phyloP scores from a whole-genome alignment of 2,888 invertebrate species.

The Andricus quercusramuli region DNA sequence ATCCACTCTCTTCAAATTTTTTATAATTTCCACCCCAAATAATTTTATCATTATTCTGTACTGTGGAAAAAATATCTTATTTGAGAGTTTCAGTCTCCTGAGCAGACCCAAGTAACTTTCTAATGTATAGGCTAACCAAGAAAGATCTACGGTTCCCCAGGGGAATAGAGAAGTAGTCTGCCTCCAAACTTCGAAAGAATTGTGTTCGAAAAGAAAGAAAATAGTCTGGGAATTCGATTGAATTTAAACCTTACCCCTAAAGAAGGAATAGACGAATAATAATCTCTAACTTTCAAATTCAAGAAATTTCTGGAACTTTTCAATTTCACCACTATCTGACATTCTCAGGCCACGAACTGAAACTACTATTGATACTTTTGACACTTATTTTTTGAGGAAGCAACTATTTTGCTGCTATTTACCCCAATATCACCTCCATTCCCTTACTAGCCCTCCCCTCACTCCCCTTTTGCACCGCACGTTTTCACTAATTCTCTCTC shows the following conservation, averaged over 20 bases:
- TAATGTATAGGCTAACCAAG: constrained; percentile 27
- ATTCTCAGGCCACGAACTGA: too few species aligned
- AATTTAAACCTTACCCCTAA: neutral
- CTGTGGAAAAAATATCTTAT: constrained; percentile 15
- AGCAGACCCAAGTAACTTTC: constrained; percentile 19
- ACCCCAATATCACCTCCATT: too few species aligned
- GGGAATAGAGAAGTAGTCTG: constrained; percentile 30
- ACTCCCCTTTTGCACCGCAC: too few species aligned
- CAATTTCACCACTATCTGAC: too few species aligned
- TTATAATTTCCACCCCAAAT: too few species aligned
- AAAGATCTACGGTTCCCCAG: constrained; percentile 17
- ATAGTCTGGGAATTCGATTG: neutral
- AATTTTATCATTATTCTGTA: neutral
- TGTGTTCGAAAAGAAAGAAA: constrained; percentile 27
- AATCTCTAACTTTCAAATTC: neutral
- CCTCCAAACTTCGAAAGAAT: constrained; percentile 20
- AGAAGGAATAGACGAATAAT: neutral
- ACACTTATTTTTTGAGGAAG: too few species aligned
- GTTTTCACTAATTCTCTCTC: too few species aligned
- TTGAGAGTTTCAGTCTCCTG: constrained; percentile 16
- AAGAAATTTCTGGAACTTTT: too few species aligned
- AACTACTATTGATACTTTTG: too few species aligned
- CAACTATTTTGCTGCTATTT: too few species aligned
- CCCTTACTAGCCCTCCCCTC: too few species aligned
- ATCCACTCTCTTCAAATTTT: too few species aligned